Conservation (phyloP, 2,888 invertebrate species). For the Neocrepidodera transversa region DNA sequence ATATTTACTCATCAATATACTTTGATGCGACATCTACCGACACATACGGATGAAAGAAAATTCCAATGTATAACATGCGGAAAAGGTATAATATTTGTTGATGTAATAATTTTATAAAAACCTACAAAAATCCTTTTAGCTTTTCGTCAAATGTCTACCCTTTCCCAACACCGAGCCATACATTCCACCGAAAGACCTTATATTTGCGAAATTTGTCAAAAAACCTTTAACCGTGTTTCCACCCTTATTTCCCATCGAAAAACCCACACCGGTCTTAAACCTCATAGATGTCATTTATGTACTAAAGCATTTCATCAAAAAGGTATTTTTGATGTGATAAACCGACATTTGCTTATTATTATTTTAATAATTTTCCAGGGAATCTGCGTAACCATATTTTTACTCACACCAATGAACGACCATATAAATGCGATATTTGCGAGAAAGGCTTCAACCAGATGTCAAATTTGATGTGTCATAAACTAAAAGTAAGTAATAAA, state of each 20-base stretch:
- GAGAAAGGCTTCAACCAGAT: conserved; percentile 81
- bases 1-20: conserved; percentile 81
- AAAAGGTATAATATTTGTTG: conserved; percentile 60
- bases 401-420: conserved; percentile 79
- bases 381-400: conserved; percentile 79
- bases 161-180: conserved; percentile 80
- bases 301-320: conserved; percentile 83
- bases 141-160: conserved; percentile 76
- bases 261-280: conserved; percentile 77
- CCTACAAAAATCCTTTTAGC: conserved; percentile 53
- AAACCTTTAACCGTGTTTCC: conserved; percentile 80
- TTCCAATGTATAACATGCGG: conserved; percentile 77
- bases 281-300: conserved; percentile 76
- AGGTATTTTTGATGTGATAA: conserved; percentile 62
- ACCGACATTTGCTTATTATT: conserved; percentile 3
- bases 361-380: conserved; percentile 60
- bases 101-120: neutral
- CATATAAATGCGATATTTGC: conserved; percentile 78
- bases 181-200: conserved; percentile 79
- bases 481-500: conserved; percentile 66
- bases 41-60: conserved; percentile 79
- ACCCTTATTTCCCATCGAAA: conserved; percentile 82
- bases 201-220: conserved; percentile 76
- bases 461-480: conserved; percentile 81
- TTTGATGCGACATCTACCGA: conserved; percentile 76